A percentile compares a stretch with the other conserved stretches of the same genome.
These are phyloP conservation scores for Calephelis nemesis DNA, from an alignment of 1,140 invertebrate genomes.

Conservation along the genomic window DNA sequence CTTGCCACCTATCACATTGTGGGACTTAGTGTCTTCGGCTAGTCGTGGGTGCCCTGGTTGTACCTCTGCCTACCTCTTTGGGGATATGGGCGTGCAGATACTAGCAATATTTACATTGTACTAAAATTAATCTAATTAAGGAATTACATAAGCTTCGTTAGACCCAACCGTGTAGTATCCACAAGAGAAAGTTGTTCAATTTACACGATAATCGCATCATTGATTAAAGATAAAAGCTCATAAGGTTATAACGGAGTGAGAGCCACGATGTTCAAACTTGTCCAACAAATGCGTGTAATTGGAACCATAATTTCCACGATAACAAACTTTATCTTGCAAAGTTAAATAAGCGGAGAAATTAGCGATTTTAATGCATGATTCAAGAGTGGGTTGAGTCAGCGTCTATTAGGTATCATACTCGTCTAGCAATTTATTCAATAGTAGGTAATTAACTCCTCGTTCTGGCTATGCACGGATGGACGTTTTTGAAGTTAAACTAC, in stretches of 20 bases:
- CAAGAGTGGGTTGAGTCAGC: constrained; percentile 4
- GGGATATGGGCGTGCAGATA: too few species aligned
- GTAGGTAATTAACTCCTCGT: too few species aligned
- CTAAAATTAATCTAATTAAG: background rate
- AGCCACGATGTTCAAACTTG: constrained; percentile 31
- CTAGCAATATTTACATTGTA: background rate
- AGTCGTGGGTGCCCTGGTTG: too few species aligned
- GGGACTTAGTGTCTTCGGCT: too few species aligned
- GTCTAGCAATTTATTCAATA: too few species aligned
- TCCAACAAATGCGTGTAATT: constrained; percentile 37
- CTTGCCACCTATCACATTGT: too few species aligned
- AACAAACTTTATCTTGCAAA: constrained; percentile 31
- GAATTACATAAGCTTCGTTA: constrained; percentile 29
- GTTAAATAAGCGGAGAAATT: constrained; percentile 22
- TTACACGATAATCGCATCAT: constrained; percentile 29
- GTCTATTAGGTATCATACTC: too few species aligned
- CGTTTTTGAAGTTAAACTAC: too few species aligned
- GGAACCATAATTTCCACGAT: constrained; percentile 35
- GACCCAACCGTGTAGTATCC: constrained; percentile 35
- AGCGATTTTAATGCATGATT: constrained; percentile 14
- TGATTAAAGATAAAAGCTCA: constrained; percentile 42
- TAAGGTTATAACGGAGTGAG: constrained; percentile 38
- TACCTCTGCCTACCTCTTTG: too few species aligned
- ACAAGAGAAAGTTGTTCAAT: constrained; percentile 11
- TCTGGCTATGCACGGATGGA: too few species aligned